phyloP scores from a whole-genome alignment of 2,113 vertebrate species.

The Microtus montanus region DNA sequence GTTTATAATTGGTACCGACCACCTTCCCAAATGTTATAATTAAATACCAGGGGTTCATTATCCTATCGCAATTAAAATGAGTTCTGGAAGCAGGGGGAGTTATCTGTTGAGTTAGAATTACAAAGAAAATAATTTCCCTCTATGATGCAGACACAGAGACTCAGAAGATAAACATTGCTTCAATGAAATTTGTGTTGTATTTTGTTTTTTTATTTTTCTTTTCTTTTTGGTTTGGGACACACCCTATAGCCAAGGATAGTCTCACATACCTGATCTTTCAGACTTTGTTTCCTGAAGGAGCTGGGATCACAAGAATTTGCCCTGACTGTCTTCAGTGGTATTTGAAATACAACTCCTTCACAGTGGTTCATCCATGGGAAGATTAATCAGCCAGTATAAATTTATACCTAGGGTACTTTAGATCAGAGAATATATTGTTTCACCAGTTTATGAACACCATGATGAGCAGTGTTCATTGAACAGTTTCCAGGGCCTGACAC shows the following conservation, averaged over 20 bases:
- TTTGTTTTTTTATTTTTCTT: neutral
- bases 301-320: neutral
- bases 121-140: conserved; percentile 45
- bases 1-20: conserved; percentile 46
- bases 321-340: neutral
- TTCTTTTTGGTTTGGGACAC: neutral
- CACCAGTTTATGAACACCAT: neutral
- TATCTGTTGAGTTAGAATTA: conserved; percentile 5
- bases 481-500: neutral
- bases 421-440: neutral
- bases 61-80: neutral
- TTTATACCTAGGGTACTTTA: neutral
- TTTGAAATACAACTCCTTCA: conserved; percentile 27
- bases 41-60: conserved; percentile 14
- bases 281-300: neutral
- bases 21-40: conserved; percentile 52
- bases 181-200: neutral
- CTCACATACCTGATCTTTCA: neutral
- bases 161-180: conserved; percentile 4
- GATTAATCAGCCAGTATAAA: neutral
- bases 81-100: neutral
- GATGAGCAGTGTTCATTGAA: neutral
- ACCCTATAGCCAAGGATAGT: neutral
- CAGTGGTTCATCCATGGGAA: neutral
- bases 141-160: neutral